Evolutionary conservation across 37 sponge, comb jelly and placozoan genomes (phyloP), one percentile per base, ranked within the genome.

Genomic region (Ephydatia muelleri): DNA sequence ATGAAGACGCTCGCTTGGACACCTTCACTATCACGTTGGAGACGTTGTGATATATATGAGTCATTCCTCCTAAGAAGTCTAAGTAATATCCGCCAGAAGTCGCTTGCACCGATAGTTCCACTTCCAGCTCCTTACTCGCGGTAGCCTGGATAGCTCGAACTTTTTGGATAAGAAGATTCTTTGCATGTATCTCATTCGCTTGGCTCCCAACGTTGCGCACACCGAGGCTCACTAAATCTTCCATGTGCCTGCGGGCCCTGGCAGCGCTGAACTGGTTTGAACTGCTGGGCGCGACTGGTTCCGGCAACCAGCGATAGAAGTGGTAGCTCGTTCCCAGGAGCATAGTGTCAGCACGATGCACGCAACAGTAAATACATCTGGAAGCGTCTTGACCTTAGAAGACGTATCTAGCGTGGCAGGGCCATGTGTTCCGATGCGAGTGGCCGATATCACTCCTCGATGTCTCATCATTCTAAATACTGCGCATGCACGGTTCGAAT

Each of bases 151-250:
- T 82, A 1, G 39, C 77, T 23, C 82, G 77, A 13, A 91, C 38
- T n/a, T 76, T 70, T 26, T 49, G 9, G 29, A 87, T 32, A n/a
- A 91, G 27, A 16, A 87, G 65, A 16, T 75, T 47, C 37, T 75
- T 80, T 6, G 90, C 80, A 28, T 82, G 72, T 38, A 90, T 67
- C n/a, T 93, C 94, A 70, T 93, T 93, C 3, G 87, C 83, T 37
- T 75, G 76, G 30, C 82, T 86, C 16, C 91, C 94, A 6, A 86
- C 91, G 27, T 90, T 85, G 0, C 94, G 76, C 0, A 76, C 65
- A 0, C 94, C 94, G 22, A 90, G 72, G 32, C 29, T 19, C 30
- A 78, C 74, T 38, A 93, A 74, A 29, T 82, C 82, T n/a, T 86
- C 75, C 35, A 93, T 47, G 76, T 93, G 91, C 12, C 25, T 12